These are phyloP conservation scores for Martes martes DNA, from an alignment of 2,113 vertebrate genomes.

Conservation along the genomic window DNA sequence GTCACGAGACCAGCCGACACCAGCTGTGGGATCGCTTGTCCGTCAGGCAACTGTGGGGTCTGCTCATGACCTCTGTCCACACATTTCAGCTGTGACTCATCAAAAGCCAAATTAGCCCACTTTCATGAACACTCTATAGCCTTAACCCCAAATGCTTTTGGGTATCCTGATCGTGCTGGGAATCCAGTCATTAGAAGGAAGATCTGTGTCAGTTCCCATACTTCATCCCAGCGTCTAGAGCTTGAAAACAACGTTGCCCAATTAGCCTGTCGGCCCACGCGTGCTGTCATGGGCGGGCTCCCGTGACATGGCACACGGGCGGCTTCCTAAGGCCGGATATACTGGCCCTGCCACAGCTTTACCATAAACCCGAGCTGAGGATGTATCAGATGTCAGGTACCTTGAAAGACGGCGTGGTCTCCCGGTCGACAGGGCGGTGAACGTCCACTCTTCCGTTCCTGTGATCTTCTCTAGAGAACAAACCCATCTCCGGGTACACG, in stretches of 20 bases:
- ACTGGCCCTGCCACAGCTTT: background rate
- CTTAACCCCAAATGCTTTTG: background rate
- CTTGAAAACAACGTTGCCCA: background rate
- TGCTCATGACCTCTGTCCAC: background rate
- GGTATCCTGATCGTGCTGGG: background rate
- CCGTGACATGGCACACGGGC: background rate
- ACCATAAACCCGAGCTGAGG: background rate
- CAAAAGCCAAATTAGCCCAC: background rate
- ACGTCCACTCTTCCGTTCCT: conserved; percentile 70
- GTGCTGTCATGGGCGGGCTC: background rate
- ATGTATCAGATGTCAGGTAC: conserved; percentile 69
- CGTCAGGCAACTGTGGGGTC: fast-evolving
- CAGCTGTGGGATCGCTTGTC: fast-evolving
- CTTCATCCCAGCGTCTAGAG: background rate
- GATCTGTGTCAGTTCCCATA: fast-evolving
- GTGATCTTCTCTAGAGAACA: conserved; percentile 82
- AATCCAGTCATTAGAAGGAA: background rate
- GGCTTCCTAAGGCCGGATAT: background rate
- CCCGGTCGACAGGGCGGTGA: conserved; percentile 81
- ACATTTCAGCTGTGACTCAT: background rate
- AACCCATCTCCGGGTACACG: conserved; percentile 64
- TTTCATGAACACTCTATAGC: background rate
- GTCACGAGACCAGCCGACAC: fast-evolving
- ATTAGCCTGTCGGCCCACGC: fast-evolving
- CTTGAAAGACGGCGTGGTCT: conserved; percentile 66